Base-by-base conservation (phyloP, 2,797 vertebrate genomes). In the Mus caroli region DNA sequence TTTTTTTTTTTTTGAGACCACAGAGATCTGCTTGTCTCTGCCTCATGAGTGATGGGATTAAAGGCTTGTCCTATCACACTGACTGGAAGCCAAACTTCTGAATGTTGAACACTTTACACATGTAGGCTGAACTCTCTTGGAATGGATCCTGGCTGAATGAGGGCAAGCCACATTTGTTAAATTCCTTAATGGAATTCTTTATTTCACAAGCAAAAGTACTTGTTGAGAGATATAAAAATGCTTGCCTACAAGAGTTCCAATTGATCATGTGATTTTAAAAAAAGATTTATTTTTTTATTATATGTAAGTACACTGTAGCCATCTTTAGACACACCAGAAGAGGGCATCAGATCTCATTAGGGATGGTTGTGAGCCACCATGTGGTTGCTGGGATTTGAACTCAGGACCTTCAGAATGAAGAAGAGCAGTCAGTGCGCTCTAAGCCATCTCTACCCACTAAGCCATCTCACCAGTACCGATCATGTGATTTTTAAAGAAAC, bases 91-190 rank as follows among this genome's bases (percentile, higher is more conserved):
- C 94, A 95, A 89, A 92, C 79, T 71, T 94, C 84, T 80, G 43
- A 94, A 79, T 46, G 78, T 50, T 94, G 91, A 78, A 56, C 75
- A 71, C 37, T 87, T 80, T 92, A 82, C 78, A 62, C 52, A 84
- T 84, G 46, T 37, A 89, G 64, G 88, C 78, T 95, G 75, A 91
- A 77, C 91, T 98, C 93, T 96, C 34, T 87, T 26, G 1, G 24
- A 86, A 79, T 2, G 64, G 90, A 40, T 28, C 19, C 67, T 26
- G 31, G 67, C 82, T 85, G 90, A 88, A 50, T 31, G 43, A 75
- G 5, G 80, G 34, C 76, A 79, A 90, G 94, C 60, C 89, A 79
- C 50, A 75, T 96, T 92, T 90, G 94, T 95, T 54, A 97, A 97
- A 86, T 96, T 78, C 94, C 77, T 43, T 75, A 62, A 14, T 4